Conservation (phyloP, 2,888 invertebrate species). For the Calameuta idolon region DNA sequence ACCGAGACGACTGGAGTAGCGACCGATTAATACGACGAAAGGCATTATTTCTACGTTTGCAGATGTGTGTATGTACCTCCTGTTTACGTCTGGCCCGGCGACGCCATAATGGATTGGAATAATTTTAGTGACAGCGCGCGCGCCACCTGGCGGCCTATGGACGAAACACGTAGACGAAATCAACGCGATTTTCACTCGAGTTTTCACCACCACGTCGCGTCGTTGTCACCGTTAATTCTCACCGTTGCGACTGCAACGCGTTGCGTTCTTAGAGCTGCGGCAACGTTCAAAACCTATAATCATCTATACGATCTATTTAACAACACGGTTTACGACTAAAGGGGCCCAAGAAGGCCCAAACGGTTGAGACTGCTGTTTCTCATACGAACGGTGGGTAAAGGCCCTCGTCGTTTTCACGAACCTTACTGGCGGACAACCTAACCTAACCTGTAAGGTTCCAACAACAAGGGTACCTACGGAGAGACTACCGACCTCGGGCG, state of each 20-base stretch:
- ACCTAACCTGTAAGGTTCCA: neutral
- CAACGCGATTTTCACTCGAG: neutral
- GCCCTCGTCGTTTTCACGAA: neutral
- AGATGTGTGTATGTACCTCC: neutral
- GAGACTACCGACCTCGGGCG: conserved; percentile 25
- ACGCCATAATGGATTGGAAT: neutral
- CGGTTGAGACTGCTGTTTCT: neutral
- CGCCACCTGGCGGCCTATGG: neutral
- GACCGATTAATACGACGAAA: neutral
- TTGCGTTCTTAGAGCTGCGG: conserved; percentile 23
- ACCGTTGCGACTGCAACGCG: conserved; percentile 33
- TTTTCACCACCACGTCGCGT: neutral
- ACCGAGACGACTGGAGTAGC: neutral
- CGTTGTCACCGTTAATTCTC: neutral
- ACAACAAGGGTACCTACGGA: neutral
- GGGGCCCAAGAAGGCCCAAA: neutral
- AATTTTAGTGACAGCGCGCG: neutral
- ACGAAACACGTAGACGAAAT: neutral
- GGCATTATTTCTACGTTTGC: neutral
- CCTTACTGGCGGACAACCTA: neutral
- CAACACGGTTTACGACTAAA: neutral
- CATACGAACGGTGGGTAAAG: neutral
- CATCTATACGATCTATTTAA: conserved; percentile 44
- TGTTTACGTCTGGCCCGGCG: neutral
- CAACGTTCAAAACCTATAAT: conserved; percentile 37